Percentiles rank a stretch among this genome's conserved stretches.
Evolutionary conservation across 2,888 invertebrate species (phyloP).

Genomic region (Perithous albicinctus): DNA sequence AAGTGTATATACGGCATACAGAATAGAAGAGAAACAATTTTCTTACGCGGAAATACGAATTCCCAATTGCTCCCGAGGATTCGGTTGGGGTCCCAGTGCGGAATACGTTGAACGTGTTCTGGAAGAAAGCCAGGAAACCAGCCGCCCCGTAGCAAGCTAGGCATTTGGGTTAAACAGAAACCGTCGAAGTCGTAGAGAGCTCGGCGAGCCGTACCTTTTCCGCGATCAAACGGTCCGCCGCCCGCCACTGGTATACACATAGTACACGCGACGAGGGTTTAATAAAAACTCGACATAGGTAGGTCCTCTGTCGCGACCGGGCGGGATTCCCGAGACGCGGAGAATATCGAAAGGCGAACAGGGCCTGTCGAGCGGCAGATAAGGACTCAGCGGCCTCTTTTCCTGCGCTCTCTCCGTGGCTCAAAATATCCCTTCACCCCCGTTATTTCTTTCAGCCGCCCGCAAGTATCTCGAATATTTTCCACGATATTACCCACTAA

Average conservation of each 20-base stretch:
- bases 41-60: slow-evolving; percentile 65
- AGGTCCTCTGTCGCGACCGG: slow-evolving; percentile 48
- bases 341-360: slow-evolving; percentile 56
- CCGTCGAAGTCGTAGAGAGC: slow-evolving; percentile 47
- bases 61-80: slow-evolving; percentile 54
- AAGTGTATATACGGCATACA: slow-evolving; percentile 15
- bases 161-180: slow-evolving; percentile 73
- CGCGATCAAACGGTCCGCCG: slow-evolving; percentile 66
- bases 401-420: slow-evolving; percentile 29
- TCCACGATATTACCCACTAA: slow-evolving; percentile 62
- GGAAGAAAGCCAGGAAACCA: slow-evolving; percentile 76
- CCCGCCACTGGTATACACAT: slow-evolving; percentile 50
- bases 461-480: slow-evolving; percentile 61
- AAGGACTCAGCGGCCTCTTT: slow-evolving; percentile 63
- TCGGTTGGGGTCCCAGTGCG: slow-evolving; percentile 48
- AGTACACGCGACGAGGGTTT: slow-evolving; percentile 54
- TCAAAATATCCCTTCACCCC: not conserved
- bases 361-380: slow-evolving; percentile 62
- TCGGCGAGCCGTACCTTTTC: slow-evolving; percentile 48
- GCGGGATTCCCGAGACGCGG: slow-evolving; percentile 56
- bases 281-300: slow-evolving; percentile 62
- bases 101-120: slow-evolving; percentile 71
- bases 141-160: slow-evolving; percentile 69
- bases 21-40: slow-evolving; percentile 67
- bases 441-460: not conserved